Evolutionary conservation across 2,113 vertebrate species (phyloP).

Genomic region (Lanius ludovicianus): DNA sequence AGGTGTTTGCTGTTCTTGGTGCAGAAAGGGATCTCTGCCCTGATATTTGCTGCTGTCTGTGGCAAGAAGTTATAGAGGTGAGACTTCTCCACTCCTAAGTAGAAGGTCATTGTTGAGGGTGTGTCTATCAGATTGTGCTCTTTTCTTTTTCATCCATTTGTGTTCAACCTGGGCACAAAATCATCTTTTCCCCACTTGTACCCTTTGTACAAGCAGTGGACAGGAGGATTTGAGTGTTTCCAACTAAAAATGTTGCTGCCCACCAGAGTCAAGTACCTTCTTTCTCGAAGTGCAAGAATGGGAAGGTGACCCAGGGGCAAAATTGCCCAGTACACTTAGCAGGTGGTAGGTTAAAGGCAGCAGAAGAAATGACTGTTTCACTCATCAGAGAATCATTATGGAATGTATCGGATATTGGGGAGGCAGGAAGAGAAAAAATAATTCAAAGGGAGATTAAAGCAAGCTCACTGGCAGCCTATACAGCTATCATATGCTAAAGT

Average conservation of each 20-base stretch:
- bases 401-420: neutral
- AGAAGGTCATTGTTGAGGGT: neutral
- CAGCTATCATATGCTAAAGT: neutral
- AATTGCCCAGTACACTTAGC: neutral
- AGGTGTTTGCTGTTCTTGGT: neutral
- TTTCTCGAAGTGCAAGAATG: neutral
- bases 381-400: neutral
- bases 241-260: neutral
- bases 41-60: rapidly evolving
- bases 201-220: neutral
- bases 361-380: neutral
- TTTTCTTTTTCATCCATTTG: neutral
- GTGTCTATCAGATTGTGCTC: rapidly evolving
- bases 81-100: neutral
- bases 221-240: neutral
- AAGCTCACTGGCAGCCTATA: conserved; percentile 6
- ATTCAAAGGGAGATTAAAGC: conserved; percentile 2
- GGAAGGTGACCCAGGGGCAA: neutral
- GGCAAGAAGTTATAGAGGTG: neutral
- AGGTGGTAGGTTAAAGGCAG: neutral
- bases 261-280: neutral
- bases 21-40: neutral
- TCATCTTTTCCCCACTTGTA: neutral
- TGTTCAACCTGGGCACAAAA: neutral
- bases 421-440: neutral